A percentile compares a stretch with the other conserved stretches of the same genome.
Conservation (phyloP, 2,797 vertebrate genomes). For the Sciurus carolinensis region DNA sequence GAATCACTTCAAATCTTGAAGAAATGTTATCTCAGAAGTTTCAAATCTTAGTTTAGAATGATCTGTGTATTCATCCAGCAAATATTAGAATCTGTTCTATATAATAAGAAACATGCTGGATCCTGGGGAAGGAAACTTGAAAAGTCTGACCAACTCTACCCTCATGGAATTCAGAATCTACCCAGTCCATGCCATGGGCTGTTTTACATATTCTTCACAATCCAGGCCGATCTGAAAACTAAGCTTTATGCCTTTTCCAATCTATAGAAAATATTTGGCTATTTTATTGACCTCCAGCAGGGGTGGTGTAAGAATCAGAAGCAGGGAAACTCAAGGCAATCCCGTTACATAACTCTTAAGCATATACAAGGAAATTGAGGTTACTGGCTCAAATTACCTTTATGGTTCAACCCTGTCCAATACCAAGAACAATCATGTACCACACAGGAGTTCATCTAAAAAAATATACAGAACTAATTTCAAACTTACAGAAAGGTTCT, state of each 20-base stretch:
- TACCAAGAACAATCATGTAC: background rate
- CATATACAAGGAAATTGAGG: background rate
- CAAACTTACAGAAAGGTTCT: background rate
- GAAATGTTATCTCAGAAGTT: background rate
- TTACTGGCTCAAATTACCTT: background rate
- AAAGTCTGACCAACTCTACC: no score
- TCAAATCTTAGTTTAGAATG: background rate
- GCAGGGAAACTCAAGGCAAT: background rate
- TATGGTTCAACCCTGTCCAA: no score
- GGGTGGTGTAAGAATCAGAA: background rate
- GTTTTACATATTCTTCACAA: background rate
- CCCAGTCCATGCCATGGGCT: no score
- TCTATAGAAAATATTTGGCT: background rate
- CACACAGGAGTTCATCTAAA: background rate
- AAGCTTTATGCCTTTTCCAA: background rate
- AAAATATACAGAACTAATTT: background rate
- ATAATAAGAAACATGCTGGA: background rate
- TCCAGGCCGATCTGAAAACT: background rate
- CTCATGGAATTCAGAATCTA: background rate
- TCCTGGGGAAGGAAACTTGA: background rate
- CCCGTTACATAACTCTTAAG: background rate
- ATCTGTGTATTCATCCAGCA: background rate
- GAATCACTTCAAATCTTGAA: background rate
- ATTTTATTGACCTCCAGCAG: background rate
- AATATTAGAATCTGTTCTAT: background rate